Evolutionary conservation across 2,113 vertebrate genomes (phyloP).

Genomic region (Lepus americanus): DNA sequence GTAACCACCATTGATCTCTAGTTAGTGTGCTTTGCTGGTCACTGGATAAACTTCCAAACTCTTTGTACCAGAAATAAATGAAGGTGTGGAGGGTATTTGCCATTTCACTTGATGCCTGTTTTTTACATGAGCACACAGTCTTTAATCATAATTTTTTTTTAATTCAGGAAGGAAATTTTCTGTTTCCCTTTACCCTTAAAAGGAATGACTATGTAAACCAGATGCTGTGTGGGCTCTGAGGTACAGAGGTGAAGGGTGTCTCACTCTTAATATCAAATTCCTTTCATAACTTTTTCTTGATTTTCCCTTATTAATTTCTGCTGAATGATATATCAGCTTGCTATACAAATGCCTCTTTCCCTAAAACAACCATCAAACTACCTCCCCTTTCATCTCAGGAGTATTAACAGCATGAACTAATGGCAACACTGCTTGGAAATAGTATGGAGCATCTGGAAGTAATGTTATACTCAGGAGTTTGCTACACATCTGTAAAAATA

Average conservation of each 20-base stretch:
- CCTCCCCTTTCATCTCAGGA: neutral
- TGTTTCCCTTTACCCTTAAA: slow-evolving; percentile 43
- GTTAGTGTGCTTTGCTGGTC: neutral
- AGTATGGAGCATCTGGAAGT: slow-evolving; percentile 23
- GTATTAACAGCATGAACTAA: slow-evolving; percentile 44
- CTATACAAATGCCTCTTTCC: slow-evolving; percentile 29
- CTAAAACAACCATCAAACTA: slow-evolving; percentile 43
- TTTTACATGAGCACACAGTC: neutral
- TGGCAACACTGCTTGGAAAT: slow-evolving; percentile 32
- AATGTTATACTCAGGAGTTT: slow-evolving; percentile 56
- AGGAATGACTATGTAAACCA: neutral
- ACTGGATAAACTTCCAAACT: neutral
- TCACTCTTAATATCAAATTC: neutral
- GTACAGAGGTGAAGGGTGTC: neutral
- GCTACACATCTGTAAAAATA: slow-evolving; percentile 20
- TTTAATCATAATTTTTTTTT: slow-evolving; percentile 1
- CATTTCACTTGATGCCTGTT: neutral
- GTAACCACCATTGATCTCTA: neutral
- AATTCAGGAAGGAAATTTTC: neutral
- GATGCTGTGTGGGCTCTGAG: neutral
- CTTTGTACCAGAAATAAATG: slow-evolving; percentile 16
- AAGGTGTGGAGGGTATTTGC: neutral
- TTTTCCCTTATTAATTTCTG: slow-evolving; percentile 43
- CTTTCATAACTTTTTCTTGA: slow-evolving; percentile 9
- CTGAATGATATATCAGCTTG: neutral